Evolutionary conservation across 2,797 vertebrate genomes (phyloP).

Genomic region (Numenius phaeopus): DNA sequence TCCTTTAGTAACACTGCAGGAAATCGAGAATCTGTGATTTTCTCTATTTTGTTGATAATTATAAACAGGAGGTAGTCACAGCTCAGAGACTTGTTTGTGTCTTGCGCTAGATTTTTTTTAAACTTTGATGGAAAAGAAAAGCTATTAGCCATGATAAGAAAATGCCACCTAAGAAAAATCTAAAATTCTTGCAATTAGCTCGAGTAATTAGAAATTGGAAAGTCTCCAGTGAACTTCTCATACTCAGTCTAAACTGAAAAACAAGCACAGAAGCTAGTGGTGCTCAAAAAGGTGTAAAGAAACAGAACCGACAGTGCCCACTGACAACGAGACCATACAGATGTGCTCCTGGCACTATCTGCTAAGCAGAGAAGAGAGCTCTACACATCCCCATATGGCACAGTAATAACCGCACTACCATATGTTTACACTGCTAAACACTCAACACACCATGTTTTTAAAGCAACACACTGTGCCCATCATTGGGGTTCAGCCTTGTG

Average conservation of each 20-base stretch:
- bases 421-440: neutral
- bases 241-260: constrained; percentile 48
- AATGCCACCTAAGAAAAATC: constrained; percentile 57
- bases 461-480: neutral
- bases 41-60: constrained; percentile 56
- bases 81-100: constrained; percentile 22
- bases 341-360: constrained; percentile 25
- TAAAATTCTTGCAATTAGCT: constrained; percentile 72
- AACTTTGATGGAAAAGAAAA: constrained; percentile 37
- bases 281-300: constrained; percentile 49
- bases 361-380: neutral
- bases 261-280: neutral
- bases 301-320: neutral
- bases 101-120: neutral
- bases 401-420: neutral
- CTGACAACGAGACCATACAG: neutral
- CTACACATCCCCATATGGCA: constrained; percentile 2
- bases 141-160: constrained; percentile 57
- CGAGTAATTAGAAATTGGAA: constrained; percentile 70
- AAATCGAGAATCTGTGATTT: constrained; percentile 48
- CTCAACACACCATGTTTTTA: neutral
- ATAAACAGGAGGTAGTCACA: constrained; percentile 61
- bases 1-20: constrained; percentile 43
- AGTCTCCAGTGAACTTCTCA: constrained; percentile 59
- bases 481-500: neutral